Evolutionary conservation across 2,797 vertebrate species (phyloP), one percentile per base, ranked within the genome.

Genomic region (Argya squamiceps): DNA sequence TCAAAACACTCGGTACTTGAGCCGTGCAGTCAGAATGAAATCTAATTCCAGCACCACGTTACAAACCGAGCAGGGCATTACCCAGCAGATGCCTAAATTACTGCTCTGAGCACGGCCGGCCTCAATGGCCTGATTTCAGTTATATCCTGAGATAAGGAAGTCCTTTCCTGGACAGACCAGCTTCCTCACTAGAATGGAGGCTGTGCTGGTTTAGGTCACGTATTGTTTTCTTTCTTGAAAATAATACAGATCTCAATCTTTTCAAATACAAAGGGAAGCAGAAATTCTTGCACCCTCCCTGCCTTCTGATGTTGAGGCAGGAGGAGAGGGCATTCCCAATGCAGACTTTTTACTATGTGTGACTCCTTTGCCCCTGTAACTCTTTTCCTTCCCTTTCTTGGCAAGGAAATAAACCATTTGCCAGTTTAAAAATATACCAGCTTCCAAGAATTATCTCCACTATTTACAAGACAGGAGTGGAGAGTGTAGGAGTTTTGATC

Each of bases 81-180:
- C 74, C 37, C 36, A 0, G 43, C 79, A 95, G 76, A 90, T 0
- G 18, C 56, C 76, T 56, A 32, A 92, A 96, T 94, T 58, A 76
- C 84, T 0, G 18, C 85, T 70, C 76, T 27, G 64, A 94, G 91
- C 23, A 2, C 0, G 0, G 59, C 70, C 4, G 2, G 91, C 75
- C 78, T 81, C 44, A 0, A 32, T 14, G 39, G 84, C 59, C 77
- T 94, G 93, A 91, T 89, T 84, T 84, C 86, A 88, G 88, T 78
- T 65, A 86, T 87, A 97, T 94, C 93, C 94, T 96, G 92, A 96
- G 94, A 97, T 95, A 96, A 96, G 76, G 78, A 95, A 93, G 80
- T 22, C 80, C 88, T 95, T 96, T 97, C 95, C 96, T 96, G 96
- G 77, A 92, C 68, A 81, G 89, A 46, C 55, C 0, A 0, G 85